A percentile compares a stretch with the other conserved stretches of the same genome.
Conservation (phyloP, 2,888 invertebrate genomes). For the Magallana nippona region DNA sequence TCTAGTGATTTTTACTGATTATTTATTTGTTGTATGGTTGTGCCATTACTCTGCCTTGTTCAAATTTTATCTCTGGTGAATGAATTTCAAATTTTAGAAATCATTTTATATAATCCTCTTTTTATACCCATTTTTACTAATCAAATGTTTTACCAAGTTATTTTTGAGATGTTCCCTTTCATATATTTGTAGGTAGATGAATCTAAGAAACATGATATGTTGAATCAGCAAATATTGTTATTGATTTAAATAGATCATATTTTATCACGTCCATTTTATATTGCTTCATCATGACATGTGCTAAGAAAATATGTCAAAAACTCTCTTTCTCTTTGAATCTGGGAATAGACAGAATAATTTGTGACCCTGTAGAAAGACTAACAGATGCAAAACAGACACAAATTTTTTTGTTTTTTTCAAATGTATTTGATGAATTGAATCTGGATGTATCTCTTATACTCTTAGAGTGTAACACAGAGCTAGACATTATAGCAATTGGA, state of each 20-base stretch:
- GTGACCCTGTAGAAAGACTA: background rate
- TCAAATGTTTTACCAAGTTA: slow-evolving; percentile 11
- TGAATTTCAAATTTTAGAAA: background rate
- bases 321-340: too few species aligned
- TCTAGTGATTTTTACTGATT: slow-evolving; percentile 18
- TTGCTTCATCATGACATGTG: background rate
- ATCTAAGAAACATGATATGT: too few species aligned
- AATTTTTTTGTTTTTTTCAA: too few species aligned
- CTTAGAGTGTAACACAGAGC: background rate
- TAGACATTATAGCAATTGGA: too few species aligned
- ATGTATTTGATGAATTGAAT: too few species aligned
- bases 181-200: background rate
- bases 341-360: background rate
- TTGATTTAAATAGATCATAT: background rate
- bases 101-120: background rate
- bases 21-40: slow-evolving; percentile 8
- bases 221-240: background rate
- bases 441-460: background rate
- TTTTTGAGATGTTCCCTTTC: background rate
- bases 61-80: background rate
- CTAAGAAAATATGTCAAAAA: background rate
- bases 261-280: background rate
- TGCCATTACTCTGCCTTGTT: slow-evolving; percentile 30
- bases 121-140: slow-evolving; percentile 16
- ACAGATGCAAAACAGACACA: background rate